Base-by-base conservation (phyloP, 2,113 vertebrate species). In the Grallaria varia region DNA sequence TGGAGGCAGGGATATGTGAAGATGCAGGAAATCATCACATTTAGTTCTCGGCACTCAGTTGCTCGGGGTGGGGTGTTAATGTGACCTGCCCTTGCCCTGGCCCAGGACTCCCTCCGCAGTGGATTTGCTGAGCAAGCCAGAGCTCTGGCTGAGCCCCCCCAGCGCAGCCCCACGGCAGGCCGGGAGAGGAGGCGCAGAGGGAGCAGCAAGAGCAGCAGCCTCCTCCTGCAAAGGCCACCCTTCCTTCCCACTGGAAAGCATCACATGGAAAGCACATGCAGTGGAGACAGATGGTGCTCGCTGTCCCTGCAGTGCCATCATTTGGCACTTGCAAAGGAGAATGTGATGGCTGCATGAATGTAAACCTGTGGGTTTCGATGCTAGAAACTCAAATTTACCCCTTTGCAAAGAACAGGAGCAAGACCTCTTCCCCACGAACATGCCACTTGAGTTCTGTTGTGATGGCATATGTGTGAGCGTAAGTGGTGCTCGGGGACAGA, bases 401-500 rank as follows among this genome's bases (percentile, higher is more conserved):
- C 55, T 71, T 56, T 92, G 60, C 68, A 78, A 55, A 78, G n/a
- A 84, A 31, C 75, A 50, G 74, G 58, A 93, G 71, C 71, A 12
- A 86, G 76, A 94, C 73, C 87, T 93, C 58, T 83, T 69, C 40
- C 68, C 47, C 59, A 40, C n/a, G 3, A 69, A 47, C 2, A 7
- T 45, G 45, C 68, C 84, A 31, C 67, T 94, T 83, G 42, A n/a
- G 71, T 47, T 96, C 79, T 88, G 27, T 83, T 60, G 79, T 66
- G 78, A 55, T 83, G 89, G 78, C 93, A 84, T 86, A 28, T 53
- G 44, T 81, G 64, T 39, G 64, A 86, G 64, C 25, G 45, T 78
- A 95, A 96, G 76, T 86, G 69, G 73, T 72, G 85, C 68, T 88
- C 47, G 81, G 92, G 85, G 93, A 94, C 86, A 92, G 73, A 90